Evolutionary conservation across 1,140 invertebrate genomes (phyloP).

Genomic region (Drosophila sturtevanti): DNA sequence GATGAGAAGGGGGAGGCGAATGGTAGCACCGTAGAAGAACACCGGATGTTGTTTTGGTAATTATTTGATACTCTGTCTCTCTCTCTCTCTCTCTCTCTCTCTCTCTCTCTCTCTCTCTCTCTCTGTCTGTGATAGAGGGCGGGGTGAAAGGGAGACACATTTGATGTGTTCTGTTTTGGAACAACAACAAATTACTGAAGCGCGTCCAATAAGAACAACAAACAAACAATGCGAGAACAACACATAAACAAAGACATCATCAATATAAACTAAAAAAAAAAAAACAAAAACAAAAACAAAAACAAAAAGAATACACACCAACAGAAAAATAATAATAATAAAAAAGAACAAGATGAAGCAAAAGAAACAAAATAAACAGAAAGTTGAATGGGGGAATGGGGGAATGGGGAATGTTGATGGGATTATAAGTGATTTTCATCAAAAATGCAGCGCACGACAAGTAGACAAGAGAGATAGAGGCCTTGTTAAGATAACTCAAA

Average conservation of each 20-base stretch:
- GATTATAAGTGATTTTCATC: constrained; percentile 80
- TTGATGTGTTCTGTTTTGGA: constrained; percentile 72
- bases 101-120: constrained; percentile 11
- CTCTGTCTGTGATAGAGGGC: neutral
- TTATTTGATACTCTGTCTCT: constrained; percentile 69
- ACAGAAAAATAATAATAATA: constrained; percentile 11
- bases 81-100: constrained; percentile 47
- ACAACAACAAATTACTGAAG: constrained; percentile 74
- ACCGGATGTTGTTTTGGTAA: constrained; percentile 77
- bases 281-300: constrained; percentile 26
- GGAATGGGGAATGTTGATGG: constrained; percentile 77
- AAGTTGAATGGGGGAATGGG: constrained; percentile 67
- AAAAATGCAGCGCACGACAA: constrained; percentile 78
- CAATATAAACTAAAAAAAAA: constrained; percentile 67
- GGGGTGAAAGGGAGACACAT: constrained; percentile 15
- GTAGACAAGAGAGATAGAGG: constrained; percentile 55
- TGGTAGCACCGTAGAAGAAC: constrained; percentile 53
- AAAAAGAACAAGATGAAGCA: constrained; percentile 12
- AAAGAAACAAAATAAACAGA: constrained; percentile 25
- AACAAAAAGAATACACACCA: no score
- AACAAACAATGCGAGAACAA: constrained; percentile 74
- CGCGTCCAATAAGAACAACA: constrained; percentile 73
- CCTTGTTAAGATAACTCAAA: constrained; percentile 77
- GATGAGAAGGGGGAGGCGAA: constrained; percentile 33
- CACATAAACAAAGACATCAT: constrained; percentile 80